Percentiles rank a stretch among this genome's conserved stretches.
These are phyloP conservation scores for Thereva unica DNA, from an alignment of 2,888 invertebrate species.

Conservation along the genomic window DNA sequence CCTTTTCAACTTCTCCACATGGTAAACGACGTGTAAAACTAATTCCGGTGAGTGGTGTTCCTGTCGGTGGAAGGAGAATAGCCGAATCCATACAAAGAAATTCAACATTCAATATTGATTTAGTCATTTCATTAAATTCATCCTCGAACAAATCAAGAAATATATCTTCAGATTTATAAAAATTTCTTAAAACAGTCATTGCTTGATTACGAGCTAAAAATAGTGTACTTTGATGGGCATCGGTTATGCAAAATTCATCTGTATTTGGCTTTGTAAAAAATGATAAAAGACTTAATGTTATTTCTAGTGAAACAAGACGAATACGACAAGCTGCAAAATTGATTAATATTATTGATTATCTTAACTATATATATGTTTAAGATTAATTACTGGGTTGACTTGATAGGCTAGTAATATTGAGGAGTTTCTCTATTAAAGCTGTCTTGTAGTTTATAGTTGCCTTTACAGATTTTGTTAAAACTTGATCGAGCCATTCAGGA, in stretches of 20 bases:
- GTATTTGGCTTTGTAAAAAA: conserved; percentile 62
- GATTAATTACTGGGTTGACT: conserved; percentile 75
- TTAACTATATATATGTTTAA: background rate
- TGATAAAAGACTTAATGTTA: conserved; percentile 79
- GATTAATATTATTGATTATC: conserved; percentile 24
- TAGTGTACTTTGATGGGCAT: conserved; percentile 62
- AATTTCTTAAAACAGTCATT: conserved; percentile 82
- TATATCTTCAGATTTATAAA: conserved; percentile 96
- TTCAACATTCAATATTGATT: conserved; percentile 85
- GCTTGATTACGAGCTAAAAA: conserved; percentile 78
- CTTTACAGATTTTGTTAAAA: conserved; percentile 69
- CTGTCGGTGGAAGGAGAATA: conserved; percentile 90
- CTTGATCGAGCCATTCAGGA: conserved; percentile 77
- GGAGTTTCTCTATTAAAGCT: conserved; percentile 78
- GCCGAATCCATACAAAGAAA: conserved; percentile 96
- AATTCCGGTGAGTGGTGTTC: conserved; percentile 94
- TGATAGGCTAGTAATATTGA: conserved; percentile 79
- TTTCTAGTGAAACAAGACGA: conserved; percentile 88
- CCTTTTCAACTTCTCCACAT: conserved; percentile 92
- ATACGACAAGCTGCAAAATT: conserved; percentile 73
- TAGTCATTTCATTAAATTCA: conserved; percentile 92
- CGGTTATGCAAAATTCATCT: conserved; percentile 54
- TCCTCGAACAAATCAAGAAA: conserved; percentile 99
- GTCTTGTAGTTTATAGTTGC: conserved; percentile 76
- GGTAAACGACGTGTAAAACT: conserved; percentile 91